A percentile compares a stretch with the other conserved stretches of the same genome.
Conservation (phyloP, 2,888 invertebrate genomes). For the Sialis lutaria region DNA sequence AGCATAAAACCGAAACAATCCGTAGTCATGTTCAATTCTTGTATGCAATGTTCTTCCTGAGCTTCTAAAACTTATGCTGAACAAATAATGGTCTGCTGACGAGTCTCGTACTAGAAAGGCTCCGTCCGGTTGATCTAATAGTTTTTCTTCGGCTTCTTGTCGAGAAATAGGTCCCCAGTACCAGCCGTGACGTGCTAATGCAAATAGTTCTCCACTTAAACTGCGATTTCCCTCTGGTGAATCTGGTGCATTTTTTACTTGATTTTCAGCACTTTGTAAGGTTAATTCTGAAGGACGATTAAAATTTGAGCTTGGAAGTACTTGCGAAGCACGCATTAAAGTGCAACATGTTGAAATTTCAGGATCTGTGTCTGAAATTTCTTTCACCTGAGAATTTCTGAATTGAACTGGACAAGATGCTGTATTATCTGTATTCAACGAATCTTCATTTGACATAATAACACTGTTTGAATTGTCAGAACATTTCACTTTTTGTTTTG, state of each 20-base stretch:
- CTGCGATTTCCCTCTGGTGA: background rate
- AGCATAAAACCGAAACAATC: constrained; percentile 30
- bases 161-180: constrained; percentile 69
- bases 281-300: too few species aligned
- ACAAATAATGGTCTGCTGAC: constrained; percentile 47
- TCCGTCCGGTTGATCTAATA: constrained; percentile 52
- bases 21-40: constrained; percentile 51
- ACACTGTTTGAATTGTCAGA: background rate
- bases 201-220: constrained; percentile 15
- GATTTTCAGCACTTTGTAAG: too few species aligned
- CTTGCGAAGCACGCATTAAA: background rate
- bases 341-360: background rate
- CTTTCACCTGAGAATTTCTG: background rate
- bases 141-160: constrained; percentile 50
- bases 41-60: constrained; percentile 53
- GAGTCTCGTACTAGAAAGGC: constrained; percentile 66
- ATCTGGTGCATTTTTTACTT: background rate
- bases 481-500: constrained; percentile 2
- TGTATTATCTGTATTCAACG: background rate
- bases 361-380: background rate
- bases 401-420: background rate
- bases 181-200: constrained; percentile 41
- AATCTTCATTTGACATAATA: background rate
- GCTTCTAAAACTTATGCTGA: constrained; percentile 56
- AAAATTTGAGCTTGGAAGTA: too few species aligned